Conservation (phyloP, 1,140 invertebrate genomes). For the Marisa cornuarietis region DNA sequence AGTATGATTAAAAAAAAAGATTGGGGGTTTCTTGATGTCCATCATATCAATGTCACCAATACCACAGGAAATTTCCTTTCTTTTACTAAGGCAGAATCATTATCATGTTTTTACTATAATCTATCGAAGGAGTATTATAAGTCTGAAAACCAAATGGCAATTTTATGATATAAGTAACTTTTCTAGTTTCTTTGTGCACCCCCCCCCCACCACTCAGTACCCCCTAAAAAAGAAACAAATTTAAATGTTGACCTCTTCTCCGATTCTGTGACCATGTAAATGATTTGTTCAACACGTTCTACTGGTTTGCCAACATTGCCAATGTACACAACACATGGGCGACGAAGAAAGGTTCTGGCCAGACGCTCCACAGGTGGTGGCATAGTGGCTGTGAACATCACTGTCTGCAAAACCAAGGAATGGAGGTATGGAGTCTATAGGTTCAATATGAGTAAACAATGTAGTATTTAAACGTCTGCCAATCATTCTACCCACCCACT, state of each 20-base stretch:
- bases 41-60: too few relatives aligned
- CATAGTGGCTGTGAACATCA: conserved; percentile 99
- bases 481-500: too few relatives aligned
- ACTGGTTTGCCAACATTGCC: conserved; percentile 98
- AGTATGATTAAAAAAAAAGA: too few relatives aligned
- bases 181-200: too few relatives aligned
- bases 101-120: background rate
- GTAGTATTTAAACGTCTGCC: too few relatives aligned
- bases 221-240: background rate
- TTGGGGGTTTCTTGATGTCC: too few relatives aligned
- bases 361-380: conserved; percentile 96
- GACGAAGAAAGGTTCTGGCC: conserved; percentile 91
- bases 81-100: background rate
- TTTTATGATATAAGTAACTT: conserved; percentile 1
- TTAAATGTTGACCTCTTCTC: conserved; percentile 76
- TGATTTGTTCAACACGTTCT: conserved; percentile 97
- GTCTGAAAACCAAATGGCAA: background rate
- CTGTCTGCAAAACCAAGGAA: conserved; percentile 75
- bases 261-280: conserved; percentile 92
- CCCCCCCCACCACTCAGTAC: too few relatives aligned
- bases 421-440: background rate
- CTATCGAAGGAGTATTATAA: background rate
- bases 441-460: background rate
- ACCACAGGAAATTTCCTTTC: background rate
- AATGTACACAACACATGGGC: conserved; percentile 98